Evolutionary conservation across 1,140 invertebrate species (phyloP).

Genomic region (Caenorhabditis latens): DNA sequence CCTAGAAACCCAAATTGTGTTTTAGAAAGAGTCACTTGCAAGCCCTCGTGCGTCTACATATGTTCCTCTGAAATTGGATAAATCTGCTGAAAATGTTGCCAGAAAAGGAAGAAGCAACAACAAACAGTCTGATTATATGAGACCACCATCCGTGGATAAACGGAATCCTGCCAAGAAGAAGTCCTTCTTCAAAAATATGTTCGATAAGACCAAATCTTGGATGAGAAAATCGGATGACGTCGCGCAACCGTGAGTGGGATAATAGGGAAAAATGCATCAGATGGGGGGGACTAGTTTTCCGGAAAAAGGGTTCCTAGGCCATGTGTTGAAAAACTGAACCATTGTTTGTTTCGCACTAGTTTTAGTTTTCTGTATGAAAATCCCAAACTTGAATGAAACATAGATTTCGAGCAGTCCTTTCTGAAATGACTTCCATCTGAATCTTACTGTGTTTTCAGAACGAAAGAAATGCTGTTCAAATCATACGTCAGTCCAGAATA

Average conservation of each 20-base stretch:
- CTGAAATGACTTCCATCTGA: neutral
- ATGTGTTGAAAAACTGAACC: no score
- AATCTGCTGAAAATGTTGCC: neutral
- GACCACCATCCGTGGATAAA: neutral
- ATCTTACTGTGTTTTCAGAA: conserved; percentile 11
- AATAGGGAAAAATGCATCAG: no score
- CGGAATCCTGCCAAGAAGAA: neutral
- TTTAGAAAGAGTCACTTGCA: neutral
- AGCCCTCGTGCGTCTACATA: neutral
- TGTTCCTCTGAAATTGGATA: neutral
- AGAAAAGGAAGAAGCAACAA: neutral
- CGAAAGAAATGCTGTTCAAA: conserved; percentile 38
- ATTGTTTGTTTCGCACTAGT: no score
- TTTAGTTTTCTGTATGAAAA: no score
- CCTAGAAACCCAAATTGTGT: no score
- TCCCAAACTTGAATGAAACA: no score
- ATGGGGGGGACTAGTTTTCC: no score
- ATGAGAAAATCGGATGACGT: conserved; percentile 46
- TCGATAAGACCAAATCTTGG: conserved; percentile 25
- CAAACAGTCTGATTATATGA: neutral
- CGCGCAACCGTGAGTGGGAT: neutral
- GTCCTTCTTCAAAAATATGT: conserved; percentile 16
- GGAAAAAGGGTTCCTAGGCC: no score
- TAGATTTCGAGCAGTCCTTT: neutral
- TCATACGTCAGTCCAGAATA: conserved; percentile 11